Evolutionary conservation across 2,797 vertebrate genomes (phyloP).

Genomic region (Pyrocephalus nanus): DNA sequence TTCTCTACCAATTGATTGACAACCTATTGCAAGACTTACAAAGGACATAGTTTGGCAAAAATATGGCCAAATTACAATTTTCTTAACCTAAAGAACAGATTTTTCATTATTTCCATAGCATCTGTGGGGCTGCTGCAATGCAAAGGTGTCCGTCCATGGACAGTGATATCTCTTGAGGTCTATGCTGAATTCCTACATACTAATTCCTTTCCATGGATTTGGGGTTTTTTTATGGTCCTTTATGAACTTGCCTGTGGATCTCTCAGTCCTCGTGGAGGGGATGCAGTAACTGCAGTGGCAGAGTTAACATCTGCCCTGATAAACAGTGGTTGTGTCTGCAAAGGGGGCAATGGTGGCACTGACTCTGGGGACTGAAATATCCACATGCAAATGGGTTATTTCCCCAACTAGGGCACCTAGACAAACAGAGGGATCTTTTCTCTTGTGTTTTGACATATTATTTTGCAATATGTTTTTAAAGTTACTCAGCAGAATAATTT

Average conservation of each 20-base stretch:
- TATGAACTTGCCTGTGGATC: background rate
- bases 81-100: background rate
- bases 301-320: background rate
- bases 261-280: background rate
- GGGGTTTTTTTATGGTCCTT: background rate
- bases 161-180: background rate
- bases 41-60: background rate
- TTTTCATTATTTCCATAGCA: background rate
- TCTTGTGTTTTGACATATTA: background rate
- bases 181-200: background rate
- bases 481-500: background rate
- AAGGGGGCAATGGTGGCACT: background rate
- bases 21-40: rapidly evolving
- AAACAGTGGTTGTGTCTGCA: background rate
- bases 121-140: background rate
- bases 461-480: background rate
- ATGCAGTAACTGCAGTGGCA: background rate
- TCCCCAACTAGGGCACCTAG: background rate
- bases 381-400: background rate
- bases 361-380: background rate
- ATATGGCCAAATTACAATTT: background rate
- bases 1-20: background rate
- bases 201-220: background rate
- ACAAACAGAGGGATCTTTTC: background rate
- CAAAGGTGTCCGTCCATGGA: background rate